Conservation (phyloP, 2,113 vertebrate species). For the Petaurus breviceps region DNA sequence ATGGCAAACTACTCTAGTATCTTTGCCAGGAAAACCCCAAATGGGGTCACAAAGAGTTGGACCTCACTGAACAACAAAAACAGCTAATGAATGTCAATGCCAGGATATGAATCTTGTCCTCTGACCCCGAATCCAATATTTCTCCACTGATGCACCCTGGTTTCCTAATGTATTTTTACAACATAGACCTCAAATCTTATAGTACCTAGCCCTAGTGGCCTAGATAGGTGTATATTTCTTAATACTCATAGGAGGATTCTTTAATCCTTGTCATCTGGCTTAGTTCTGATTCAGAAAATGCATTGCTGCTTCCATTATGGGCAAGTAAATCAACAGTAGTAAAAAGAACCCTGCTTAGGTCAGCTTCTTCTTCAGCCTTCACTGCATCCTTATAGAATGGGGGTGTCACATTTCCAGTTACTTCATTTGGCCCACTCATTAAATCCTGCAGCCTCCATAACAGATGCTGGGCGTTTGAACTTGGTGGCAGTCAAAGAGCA, state of each 20-base stretch:
- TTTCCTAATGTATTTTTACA: not conserved
- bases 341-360: not conserved
- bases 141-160: not conserved
- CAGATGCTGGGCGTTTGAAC: slow-evolving; percentile 6
- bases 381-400: not conserved
- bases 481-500: not conserved
- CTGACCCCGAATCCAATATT: not conserved
- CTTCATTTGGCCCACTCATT: not conserved
- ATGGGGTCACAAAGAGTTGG: not conserved
- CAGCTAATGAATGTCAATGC: not conserved
- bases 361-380: not conserved
- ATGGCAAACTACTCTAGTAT: not conserved
- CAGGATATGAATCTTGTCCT: not conserved
- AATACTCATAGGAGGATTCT: not conserved
- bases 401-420: not conserved
- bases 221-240: not conserved
- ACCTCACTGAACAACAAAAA: not conserved
- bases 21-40: not conserved
- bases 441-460: not conserved
- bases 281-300: not conserved
- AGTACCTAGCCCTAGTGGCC: not conserved
- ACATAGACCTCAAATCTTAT: not conserved
- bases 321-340: not conserved
- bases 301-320: not conserved
- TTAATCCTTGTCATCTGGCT: not conserved